These are phyloP conservation scores for Blennius ocellaris DNA, from an alignment of 2,113 vertebrate species.

Conservation along the genomic window DNA sequence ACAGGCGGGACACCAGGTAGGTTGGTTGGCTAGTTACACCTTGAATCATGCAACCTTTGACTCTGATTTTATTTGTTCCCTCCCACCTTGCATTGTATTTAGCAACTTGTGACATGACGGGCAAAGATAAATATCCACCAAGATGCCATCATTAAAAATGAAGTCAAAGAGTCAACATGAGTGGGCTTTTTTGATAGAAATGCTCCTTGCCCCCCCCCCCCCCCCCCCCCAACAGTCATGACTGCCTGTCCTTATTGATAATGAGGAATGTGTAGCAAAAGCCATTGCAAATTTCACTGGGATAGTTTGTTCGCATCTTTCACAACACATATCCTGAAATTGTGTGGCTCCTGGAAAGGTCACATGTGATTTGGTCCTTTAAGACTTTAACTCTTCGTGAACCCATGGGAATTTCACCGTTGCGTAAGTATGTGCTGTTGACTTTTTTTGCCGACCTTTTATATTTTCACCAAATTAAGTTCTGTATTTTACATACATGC, in stretches of 20 bases:
- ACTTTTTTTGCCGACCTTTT: too few relatives aligned
- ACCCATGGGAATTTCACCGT: background rate
- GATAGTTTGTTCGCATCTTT: background rate
- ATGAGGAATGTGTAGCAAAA: background rate
- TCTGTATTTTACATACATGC: too few relatives aligned
- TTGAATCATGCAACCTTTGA: background rate
- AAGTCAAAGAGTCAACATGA: background rate
- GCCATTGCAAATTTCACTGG: background rate
- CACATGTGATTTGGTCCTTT: background rate
- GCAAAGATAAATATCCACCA: background rate
- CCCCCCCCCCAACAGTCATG: background rate
- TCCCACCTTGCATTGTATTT: background rate
- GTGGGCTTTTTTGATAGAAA: background rate
- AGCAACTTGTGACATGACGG: background rate
- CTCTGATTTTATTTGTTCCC: conserved; percentile 15
- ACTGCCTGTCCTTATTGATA: background rate
- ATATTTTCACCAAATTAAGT: too few relatives aligned
- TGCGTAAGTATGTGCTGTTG: background rate
- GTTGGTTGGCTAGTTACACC: background rate
- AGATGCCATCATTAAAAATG: conserved; percentile 7
- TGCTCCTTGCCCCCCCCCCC: background rate
- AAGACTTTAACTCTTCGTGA: background rate
- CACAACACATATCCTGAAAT: background rate
- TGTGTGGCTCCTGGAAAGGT: background rate
- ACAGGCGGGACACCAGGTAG: background rate